These are phyloP conservation scores for Nephrocerus scutellatus DNA, from an alignment of 2,888 invertebrate genomes.

Conservation along the genomic window DNA sequence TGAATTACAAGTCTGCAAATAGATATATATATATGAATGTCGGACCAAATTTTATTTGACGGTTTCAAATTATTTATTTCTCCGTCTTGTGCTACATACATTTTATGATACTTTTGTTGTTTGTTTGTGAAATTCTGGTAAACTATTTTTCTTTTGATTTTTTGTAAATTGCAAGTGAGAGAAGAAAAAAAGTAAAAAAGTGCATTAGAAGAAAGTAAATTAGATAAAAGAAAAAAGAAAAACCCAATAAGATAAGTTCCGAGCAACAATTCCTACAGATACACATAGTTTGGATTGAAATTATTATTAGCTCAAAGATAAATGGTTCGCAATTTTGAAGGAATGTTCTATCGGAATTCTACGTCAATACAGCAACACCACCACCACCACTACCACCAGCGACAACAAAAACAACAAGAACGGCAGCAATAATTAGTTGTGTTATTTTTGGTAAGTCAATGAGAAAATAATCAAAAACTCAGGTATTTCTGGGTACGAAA, in stretches of 20 bases:
- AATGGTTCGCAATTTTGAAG: no score
- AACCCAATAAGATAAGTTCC: conserved; percentile 7
- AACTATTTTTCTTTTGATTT: conserved; percentile 7
- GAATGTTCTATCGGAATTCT: conserved; percentile 8
- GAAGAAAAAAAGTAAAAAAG: conserved; percentile 14
- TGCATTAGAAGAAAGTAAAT: conserved; percentile 11
- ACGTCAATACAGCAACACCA: background rate
- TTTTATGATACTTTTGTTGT: conserved; percentile 5
- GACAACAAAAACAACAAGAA: background rate
- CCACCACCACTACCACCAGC: no score
- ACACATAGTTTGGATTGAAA: no score
- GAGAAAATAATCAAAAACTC: no score
- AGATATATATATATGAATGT: no score
- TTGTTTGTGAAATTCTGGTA: conserved; percentile 10
- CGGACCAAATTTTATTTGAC: no score
- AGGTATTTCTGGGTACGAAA: no score
- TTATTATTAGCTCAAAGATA: no score
- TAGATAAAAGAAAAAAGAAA: conserved; percentile 3
- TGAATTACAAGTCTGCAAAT: conserved; percentile 8
- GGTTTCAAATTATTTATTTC: no score
- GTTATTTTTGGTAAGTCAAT: no score
- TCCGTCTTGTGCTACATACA: conserved; percentile 4
- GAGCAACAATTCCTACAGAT: no score
- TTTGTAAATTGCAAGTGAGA: conserved; percentile 1
- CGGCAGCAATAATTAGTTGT: background rate